phyloP scores from a whole-genome alignment of 2,113 vertebrate species.

The Amblyornis subalaris region DNA sequence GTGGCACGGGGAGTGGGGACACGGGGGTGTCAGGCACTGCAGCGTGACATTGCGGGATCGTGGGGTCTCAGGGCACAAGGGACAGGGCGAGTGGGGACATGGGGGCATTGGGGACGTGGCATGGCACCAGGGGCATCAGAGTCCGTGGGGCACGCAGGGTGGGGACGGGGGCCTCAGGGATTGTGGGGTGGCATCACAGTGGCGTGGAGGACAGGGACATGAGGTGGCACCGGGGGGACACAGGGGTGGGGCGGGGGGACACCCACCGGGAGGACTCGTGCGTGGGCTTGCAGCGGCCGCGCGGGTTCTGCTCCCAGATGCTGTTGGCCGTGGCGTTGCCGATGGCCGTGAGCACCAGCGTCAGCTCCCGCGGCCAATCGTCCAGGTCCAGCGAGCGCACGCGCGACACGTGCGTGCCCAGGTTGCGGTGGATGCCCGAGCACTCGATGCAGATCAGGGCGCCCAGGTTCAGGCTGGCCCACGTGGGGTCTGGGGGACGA shows the following conservation, averaged over 20 bases:
- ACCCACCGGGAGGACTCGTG: constrained; percentile 83
- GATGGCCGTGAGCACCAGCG: constrained; percentile 88
- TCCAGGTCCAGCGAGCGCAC: constrained; percentile 95
- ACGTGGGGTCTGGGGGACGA: constrained; percentile 81
- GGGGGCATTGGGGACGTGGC: rapidly evolving
- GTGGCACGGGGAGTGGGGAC: too few species aligned
- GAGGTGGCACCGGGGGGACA: neutral
- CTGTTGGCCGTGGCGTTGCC: constrained; percentile 91
- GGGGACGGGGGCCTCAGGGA: neutral
- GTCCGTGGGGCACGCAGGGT: rapidly evolving
- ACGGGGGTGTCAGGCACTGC: too few species aligned
- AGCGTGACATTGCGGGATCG: neutral
- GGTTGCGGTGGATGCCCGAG: constrained; percentile 93
- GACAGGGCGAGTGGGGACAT: neutral
- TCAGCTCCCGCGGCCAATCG: constrained; percentile 92
- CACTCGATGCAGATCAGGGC: constrained; percentile 97
- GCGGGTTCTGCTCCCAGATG: constrained; percentile 90
- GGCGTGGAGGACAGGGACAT: neutral
- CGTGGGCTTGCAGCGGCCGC: constrained; percentile 83
- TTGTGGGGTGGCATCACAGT: rapidly evolving
- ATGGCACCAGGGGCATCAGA: neutral
- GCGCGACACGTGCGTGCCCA: constrained; percentile 92
- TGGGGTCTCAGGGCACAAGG: neutral
- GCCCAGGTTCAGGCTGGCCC: constrained; percentile 94
- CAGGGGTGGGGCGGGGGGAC: neutral